A percentile compares a stretch with the other conserved stretches of the same genome.
Evolutionary conservation across 2,797 vertebrate species (phyloP).

Genomic region (Sebastes wilsoni): DNA sequence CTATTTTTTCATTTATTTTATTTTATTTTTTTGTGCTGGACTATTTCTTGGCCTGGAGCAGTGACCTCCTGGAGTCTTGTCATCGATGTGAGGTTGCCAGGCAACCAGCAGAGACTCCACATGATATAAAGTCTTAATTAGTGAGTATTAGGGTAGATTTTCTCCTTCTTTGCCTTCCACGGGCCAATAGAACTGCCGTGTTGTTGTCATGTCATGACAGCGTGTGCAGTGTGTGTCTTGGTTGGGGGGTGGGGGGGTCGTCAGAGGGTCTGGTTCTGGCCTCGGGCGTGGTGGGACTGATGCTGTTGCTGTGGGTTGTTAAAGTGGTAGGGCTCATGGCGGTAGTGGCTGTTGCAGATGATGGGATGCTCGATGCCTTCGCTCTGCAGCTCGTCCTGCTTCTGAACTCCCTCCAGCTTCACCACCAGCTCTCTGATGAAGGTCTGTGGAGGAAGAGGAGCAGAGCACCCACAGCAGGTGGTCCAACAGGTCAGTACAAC

Average conservation of each 20-base stretch:
- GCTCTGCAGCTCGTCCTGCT: conserved; percentile 81
- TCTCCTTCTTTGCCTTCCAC: not conserved
- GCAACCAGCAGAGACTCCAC: not conserved
- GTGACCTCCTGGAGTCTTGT: not conserved
- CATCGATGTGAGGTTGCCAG: not conserved
- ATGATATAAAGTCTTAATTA: not conserved
- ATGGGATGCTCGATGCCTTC: conserved; percentile 79
- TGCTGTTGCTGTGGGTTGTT: conserved; percentile 41
- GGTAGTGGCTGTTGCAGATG: conserved; percentile 76
- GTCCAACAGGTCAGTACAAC: not conserved
- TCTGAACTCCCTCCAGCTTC: conserved; percentile 79
- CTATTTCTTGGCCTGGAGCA: not conserved
- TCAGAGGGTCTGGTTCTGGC: conserved; percentile 73
- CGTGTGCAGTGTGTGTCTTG: not conserved
- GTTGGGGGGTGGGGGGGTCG: not conserved
- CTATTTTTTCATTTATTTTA: too few species aligned
- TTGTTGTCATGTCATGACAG: not conserved
- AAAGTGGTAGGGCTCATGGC: conserved; percentile 80
- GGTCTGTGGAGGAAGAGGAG: conserved; percentile 42
- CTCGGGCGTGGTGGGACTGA: conserved; percentile 37
- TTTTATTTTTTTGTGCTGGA: too few species aligned
- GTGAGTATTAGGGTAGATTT: not conserved
- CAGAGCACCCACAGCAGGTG: not conserved
- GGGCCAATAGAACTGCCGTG: not conserved
- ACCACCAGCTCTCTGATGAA: conserved; percentile 78